phyloP scores from a whole-genome alignment of 2,888 invertebrate genomes.

The Lissonota sp. region DNA sequence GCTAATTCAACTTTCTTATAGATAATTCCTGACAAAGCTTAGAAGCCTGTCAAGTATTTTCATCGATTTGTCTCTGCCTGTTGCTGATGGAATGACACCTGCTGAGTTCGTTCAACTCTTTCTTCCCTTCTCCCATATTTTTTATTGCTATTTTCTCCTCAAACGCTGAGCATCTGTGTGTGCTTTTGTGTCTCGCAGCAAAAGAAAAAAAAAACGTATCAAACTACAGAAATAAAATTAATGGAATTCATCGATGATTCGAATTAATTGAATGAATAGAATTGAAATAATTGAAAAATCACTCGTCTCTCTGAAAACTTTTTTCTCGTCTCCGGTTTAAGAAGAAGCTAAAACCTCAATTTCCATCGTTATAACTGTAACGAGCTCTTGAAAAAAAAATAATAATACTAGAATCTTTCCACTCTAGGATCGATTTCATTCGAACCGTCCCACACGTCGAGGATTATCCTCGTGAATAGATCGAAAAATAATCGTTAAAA shows the following conservation, averaged over 20 bases:
- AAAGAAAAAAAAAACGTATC: background rate
- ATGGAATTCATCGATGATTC: background rate
- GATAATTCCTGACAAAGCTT: slow-evolving; percentile 40
- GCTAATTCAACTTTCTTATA: slow-evolving; percentile 25
- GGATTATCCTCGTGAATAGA: slow-evolving; percentile 23
- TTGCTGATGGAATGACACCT: slow-evolving; percentile 41
- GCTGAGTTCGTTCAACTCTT: slow-evolving; percentile 29
- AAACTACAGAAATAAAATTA: background rate
- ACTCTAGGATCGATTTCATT: slow-evolving; percentile 26
- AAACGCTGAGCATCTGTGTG: slow-evolving; percentile 11
- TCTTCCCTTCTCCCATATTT: background rate
- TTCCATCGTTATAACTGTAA: slow-evolving; percentile 15
- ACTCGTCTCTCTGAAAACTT: background rate
- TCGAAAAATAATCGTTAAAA: slow-evolving; percentile 16
- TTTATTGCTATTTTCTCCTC: background rate
- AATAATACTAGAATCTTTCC: slow-evolving; percentile 16
- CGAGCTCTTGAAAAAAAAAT: slow-evolving; percentile 12
- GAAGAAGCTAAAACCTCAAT: background rate
- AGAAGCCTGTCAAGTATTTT: slow-evolving; percentile 40
- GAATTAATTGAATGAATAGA: background rate
- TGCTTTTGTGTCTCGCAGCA: slow-evolving; percentile 14
- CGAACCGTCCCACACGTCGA: slow-evolving; percentile 25
- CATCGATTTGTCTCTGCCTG: slow-evolving; percentile 32
- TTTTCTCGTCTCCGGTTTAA: background rate
- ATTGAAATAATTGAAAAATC: background rate